Evolutionary conservation across 2,888 invertebrate genomes (phyloP), one percentile per base, ranked within the genome.

Genomic region (Stomorhina lunata): DNA sequence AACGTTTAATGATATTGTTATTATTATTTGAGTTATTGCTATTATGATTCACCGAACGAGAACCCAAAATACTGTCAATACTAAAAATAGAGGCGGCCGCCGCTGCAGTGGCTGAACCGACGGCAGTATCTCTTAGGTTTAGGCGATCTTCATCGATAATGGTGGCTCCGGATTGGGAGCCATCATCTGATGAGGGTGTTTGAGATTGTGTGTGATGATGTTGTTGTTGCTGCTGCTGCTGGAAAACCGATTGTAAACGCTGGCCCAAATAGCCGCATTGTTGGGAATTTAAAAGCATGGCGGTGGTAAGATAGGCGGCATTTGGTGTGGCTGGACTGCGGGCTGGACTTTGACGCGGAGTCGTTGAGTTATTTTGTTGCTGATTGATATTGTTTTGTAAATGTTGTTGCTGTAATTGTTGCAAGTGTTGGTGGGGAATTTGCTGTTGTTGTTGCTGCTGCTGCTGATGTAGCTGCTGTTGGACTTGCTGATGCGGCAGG

Each of bases 61-160:
- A 95, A 59, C 85, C 86, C 90, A 96, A 92, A 87, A 96, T 96
- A 92, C 96, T 96, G 91, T 96, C 96, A 88, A 96, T 96, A 86
- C 96, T 96, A 91, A 96, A 96, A 83, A 96, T 92, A 4, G 94
- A 94, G 22, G 93, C 92, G 0, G 93, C 92, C 88, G 94, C 92
- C 1, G 90, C 88, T 0, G 89, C 88, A 87, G 93, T 92, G 6
- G 89, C 79, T 63, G 81, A 40, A 71, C 50, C 29, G 57, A 59
- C 65, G 63, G 55, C 37, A 15, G 78, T 37, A 3, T 83, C 72
- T 48, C 84, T 81, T 34, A 80, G 53, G 0, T 78, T 53, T 25
- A 86, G 81, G 7, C 90, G 86, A 25, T 91, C 90, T 55, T 89
- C 89, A 34, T 90, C 89, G 72, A 90, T 77, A 10, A 89, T 88